phyloP scores from a whole-genome alignment of 2,888 invertebrate species.

The Lingula anatina region DNA sequence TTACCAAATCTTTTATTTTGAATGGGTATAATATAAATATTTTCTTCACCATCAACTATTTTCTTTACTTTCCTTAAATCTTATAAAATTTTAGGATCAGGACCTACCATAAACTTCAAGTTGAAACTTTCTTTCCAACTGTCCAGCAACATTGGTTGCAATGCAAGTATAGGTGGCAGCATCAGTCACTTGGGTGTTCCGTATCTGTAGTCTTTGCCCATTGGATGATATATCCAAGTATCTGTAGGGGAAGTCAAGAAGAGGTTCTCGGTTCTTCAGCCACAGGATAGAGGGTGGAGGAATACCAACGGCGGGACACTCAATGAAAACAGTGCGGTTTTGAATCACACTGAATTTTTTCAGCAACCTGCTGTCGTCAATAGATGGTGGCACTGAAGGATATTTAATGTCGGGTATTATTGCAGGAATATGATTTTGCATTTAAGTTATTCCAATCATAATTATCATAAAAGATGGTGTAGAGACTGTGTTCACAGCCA shows the following conservation, averaged over 20 bases:
- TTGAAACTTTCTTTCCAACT: conserved; percentile 55
- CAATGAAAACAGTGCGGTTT: conserved; percentile 33
- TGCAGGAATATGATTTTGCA: too few relatives aligned
- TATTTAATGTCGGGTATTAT: too few relatives aligned
- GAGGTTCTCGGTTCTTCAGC: conserved; percentile 31
- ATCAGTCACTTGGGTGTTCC: conserved; percentile 24
- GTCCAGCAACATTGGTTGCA: conserved; percentile 55
- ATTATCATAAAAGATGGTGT: too few relatives aligned
- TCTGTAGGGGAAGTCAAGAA: conserved; percentile 7
- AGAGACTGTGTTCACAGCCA: too few relatives aligned
- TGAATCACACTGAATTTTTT: conserved; percentile 42
- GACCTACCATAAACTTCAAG: conserved; percentile 59
- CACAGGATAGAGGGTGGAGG: conserved; percentile 41
- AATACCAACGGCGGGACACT: conserved; percentile 38
- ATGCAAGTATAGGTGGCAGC: conserved; percentile 50
- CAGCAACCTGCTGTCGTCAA: conserved; percentile 41
- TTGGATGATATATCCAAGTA: conserved; percentile 23
- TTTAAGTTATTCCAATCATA: too few relatives aligned
- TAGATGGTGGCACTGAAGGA: conserved; percentile 49
- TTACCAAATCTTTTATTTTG: too few relatives aligned
- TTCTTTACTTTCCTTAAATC: too few relatives aligned
- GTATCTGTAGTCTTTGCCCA: conserved; percentile 34
- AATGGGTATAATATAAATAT: too few relatives aligned
- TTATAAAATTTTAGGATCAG: too few relatives aligned
- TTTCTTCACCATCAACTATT: too few relatives aligned